A percentile compares a stretch with the other conserved stretches of the same genome.
These are phyloP conservation scores for Platichthys stellatus DNA, from an alignment of 2,113 vertebrate genomes.

Conservation along the genomic window DNA sequence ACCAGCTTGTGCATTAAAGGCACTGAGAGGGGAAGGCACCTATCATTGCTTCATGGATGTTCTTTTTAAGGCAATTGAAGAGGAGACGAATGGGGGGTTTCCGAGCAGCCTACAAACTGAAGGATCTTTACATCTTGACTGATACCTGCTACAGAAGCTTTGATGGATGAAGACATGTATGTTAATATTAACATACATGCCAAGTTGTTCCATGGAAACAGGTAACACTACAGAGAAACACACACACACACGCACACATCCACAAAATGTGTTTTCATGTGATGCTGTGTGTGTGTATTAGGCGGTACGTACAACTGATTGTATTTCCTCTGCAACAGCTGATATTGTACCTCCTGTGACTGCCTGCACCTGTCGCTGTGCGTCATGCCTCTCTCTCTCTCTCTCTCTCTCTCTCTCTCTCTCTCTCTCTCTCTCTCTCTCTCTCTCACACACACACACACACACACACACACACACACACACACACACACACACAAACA, in stretches of 20 bases:
- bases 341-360: slow-evolving; percentile 63
- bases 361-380: slow-evolving; percentile 62
- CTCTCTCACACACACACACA: slow-evolving; percentile 9
- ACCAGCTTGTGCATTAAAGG: too few relatives aligned
- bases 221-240: neutral
- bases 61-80: too few relatives aligned
- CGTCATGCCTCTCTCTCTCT: neutral
- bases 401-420: too few relatives aligned
- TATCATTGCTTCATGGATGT: too few relatives aligned
- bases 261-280: neutral
- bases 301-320: slow-evolving; percentile 37
- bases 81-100: too few relatives aligned
- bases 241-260: neutral
- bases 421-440: too few relatives aligned
- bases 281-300: slow-evolving; percentile 20
- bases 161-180: too few relatives aligned
- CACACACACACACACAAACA: slow-evolving; percentile 21
- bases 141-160: too few relatives aligned
- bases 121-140: too few relatives aligned
- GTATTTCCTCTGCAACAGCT: slow-evolving; percentile 61
- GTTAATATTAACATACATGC: too few relatives aligned
- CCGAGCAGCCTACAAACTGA: too few relatives aligned
- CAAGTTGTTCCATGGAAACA: slow-evolving; percentile 25
- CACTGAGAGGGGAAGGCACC: too few relatives aligned
- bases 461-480: slow-evolving; percentile 24